Base-by-base conservation (phyloP, 2,888 invertebrate genomes). In the Tryphoninae sp. region DNA sequence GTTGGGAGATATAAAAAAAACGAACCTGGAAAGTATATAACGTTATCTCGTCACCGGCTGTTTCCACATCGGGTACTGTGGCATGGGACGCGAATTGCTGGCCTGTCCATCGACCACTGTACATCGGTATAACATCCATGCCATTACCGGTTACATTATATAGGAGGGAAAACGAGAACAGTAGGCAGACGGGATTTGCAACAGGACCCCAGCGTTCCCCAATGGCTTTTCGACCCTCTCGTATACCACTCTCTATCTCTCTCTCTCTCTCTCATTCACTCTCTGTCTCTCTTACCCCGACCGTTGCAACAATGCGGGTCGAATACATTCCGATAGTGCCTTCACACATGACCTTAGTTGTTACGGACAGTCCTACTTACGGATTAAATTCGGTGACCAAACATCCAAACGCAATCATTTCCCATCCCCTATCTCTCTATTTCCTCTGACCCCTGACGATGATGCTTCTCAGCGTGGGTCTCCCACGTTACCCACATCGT, bases 41-140 rank as follows among this genome's bases (percentile, higher is more conserved):
- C 64, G 53, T 73, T 55, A 67, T 49, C 73, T 77, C 64, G 78
- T 71, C 73, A 74, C 53, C 53, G 45, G 61, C 61, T 49, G 65
- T 71, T 67, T 71, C 64, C 58, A 33, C 72, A 75, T 82, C 64
- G 45, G 55, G 8, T 26, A 13, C 75, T 75, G 75, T 22, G 59
- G 61, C 53, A 75, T 16, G 45, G 61, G 64, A 78, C 26, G 49
- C 42, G 78, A 71, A 69, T 45, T 33, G 59, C 74, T 42, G 59
- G 26, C 65, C 33, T 62, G 23, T 78, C 55, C 53, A 78, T 58
- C 59, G 67, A 51, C 61, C 45, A 40, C 65, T 58, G 55, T 77
- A 77, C 58, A 45, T 58, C 13, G 58, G 13, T 26, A n/a, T 42
- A 9, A 55, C 55, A 55, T 2, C 3, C 55, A 19, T 9, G 19